These are phyloP conservation scores for Aldabrachelys gigantea DNA, from an alignment of 2,113 vertebrate genomes.

Conservation along the genomic window DNA sequence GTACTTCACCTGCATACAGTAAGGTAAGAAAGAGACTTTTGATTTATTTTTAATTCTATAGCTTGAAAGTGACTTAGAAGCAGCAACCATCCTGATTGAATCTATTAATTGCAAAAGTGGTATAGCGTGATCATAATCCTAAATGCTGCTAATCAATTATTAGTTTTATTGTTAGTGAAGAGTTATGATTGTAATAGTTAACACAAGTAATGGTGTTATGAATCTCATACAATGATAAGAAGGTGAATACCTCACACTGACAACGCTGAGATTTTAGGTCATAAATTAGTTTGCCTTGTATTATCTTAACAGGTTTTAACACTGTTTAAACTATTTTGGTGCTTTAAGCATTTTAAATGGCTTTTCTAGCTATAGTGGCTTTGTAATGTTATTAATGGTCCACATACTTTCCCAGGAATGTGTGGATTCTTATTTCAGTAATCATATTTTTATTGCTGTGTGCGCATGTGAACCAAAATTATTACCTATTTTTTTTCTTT, in stretches of 20 bases:
- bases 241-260: not conserved
- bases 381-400: not conserved
- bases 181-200: not conserved
- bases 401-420: rapidly evolving
- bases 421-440: not conserved
- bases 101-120: not conserved
- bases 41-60: not conserved
- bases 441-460: not conserved
- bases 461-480: not conserved
- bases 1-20: not conserved
- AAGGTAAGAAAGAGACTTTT: not conserved
- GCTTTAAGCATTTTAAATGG: not conserved
- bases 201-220: slow-evolving; percentile 1
- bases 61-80: not conserved
- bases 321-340: not conserved
- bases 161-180: slow-evolving; percentile 9
- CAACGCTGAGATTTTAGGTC: not conserved
- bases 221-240: slow-evolving; percentile 26
- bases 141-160: not conserved
- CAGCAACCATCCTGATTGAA: not conserved
- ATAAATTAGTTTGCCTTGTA: not conserved
- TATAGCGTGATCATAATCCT: not conserved
- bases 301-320: not conserved
- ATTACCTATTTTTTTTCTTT: not conserved
- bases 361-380: not conserved